Base-by-base conservation (phyloP, 2,113 vertebrate genomes). In the Pelmatolapia mariae region DNA sequence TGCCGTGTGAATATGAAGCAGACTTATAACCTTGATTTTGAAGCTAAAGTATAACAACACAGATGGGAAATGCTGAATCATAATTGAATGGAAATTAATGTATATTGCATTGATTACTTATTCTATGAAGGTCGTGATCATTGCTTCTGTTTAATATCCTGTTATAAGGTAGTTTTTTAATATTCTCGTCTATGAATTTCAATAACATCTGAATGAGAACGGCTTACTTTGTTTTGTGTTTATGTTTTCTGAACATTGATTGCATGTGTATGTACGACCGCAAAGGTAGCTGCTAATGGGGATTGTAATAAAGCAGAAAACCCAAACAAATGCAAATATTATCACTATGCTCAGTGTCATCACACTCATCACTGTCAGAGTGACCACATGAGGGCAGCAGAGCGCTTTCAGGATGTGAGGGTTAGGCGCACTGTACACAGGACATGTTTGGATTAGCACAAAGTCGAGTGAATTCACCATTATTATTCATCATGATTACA, bases 371-470 rank as follows among this genome's bases (percentile, higher is more conserved):
- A 19, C 57, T 31, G 59, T 33, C 43, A 54, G 5, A 18, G 4
- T 10, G n/a, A 43, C 90, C 93, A 91, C 93, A 86, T 10, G 93
- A 61, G 78, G 93, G 91, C 91, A 94, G 91, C 87, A 93, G 89
- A 92, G 90, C 26, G 33, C 93, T 91, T 81, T 59, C 38, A 79
- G 33, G 86, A 59, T 3, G 11, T 4, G n/a, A 31, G 19, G 24
- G 10, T 26, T 33, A 12, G 18, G 52, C 19, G 6, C 26, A 43
- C 24, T 16, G 73, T 8, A 47, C 71, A 24, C 66, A 71, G 22
- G 63, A n/a, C 19, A 24, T 66, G 18, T 80, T 31, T 5, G 15
- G 15, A 50, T 81, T 36, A 82, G 50, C 68, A 26, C 12, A 22
- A 2, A 22, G 53, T 47, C 11, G 10, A 2, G 7, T 22, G 22